These are phyloP conservation scores for Elysia chlorotica DNA, from an alignment of 1,140 invertebrate genomes.

Conservation along the genomic window DNA sequence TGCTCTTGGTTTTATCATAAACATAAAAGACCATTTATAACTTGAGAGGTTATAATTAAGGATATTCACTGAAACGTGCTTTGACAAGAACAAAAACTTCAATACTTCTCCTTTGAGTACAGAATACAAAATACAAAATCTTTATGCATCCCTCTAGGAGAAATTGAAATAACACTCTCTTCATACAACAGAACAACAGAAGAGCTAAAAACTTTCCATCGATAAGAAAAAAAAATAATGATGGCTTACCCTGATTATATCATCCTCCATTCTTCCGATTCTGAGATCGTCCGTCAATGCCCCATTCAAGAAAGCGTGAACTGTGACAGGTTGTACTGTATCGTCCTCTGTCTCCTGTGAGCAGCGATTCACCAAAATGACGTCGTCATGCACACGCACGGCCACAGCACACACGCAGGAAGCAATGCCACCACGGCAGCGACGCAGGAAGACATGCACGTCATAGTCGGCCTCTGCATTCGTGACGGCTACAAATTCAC, in stretches of 20 bases:
- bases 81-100: too few species aligned
- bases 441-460: conserved; percentile 30
- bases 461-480: conserved; percentile 32
- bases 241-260: conserved; percentile 23
- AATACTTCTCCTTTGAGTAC: too few species aligned
- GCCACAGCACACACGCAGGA: conserved; percentile 52
- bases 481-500: conserved; percentile 45
- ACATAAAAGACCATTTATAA: too few species aligned
- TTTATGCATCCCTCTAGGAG: too few species aligned
- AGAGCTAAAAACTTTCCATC: not conserved
- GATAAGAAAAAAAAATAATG: not conserved
- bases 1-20: too few species aligned
- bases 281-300: conserved; percentile 33
- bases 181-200: too few species aligned
- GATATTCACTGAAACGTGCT: too few species aligned
- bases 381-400: conserved; percentile 44
- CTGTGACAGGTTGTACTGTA: conserved; percentile 24
- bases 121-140: too few species aligned
- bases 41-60: too few species aligned
- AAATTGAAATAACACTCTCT: too few species aligned
- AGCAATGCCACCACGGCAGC: conserved; percentile 28
- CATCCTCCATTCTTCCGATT: conserved; percentile 26
- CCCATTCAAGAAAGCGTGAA: conserved; percentile 39
- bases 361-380: conserved; percentile 48
- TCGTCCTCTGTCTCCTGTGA: too few species aligned